Base-by-base conservation (phyloP, 1,140 invertebrate species). In the Drosophila simulans region DNA sequence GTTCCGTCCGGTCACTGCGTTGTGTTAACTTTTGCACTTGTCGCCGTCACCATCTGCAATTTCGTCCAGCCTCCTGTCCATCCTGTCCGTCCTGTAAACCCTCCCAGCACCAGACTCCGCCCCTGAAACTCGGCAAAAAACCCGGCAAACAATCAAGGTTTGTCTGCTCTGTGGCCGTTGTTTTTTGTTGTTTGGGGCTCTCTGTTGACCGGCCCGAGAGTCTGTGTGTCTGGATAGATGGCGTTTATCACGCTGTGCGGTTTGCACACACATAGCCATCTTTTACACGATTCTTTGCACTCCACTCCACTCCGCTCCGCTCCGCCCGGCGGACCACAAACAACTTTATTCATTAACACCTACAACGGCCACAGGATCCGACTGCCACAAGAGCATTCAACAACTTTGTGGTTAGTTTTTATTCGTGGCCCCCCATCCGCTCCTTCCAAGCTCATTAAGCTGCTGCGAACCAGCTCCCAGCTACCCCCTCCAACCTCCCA, bases 291-390 rank as follows among this genome's bases (percentile, higher is more conserved):
- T 64, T 76, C 60, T 53, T 80, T 62, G 64, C 48, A 42, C 65
- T 76, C 60, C 52, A 77, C 57, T 74, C 49, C 62, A 69, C 43
- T 62, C 20, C 62, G 69, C 43, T 58, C 53, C 42, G 63, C 65
- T 83, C 63, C 62, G 70, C 34, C 31, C 13, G 66, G 51, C 46
- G 77, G 74, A 86, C 83, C 81, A 71, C 85, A 85, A 81, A 76
- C 77, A 91, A 89, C 84, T 84, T 89, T 91, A 83, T 91, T 91
- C 88, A 91, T 91, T 91, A 91, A 91, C 88, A 91, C 88, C 89
- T 91, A 88, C 88, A 88, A 91, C 75, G 54, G 40, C 57, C 65
- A 48, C 65, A 71, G 62, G 60, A 75, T 70, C 73, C 56, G 72
- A 69, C 56, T 60, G 68, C 64, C 73, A 65, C 69, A 64, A 60